Percentiles rank a stretch among this genome's conserved stretches.
Conservation (phyloP, 64 coral and sea anemone genomes). For the Cladopsammia gracilis region DNA sequence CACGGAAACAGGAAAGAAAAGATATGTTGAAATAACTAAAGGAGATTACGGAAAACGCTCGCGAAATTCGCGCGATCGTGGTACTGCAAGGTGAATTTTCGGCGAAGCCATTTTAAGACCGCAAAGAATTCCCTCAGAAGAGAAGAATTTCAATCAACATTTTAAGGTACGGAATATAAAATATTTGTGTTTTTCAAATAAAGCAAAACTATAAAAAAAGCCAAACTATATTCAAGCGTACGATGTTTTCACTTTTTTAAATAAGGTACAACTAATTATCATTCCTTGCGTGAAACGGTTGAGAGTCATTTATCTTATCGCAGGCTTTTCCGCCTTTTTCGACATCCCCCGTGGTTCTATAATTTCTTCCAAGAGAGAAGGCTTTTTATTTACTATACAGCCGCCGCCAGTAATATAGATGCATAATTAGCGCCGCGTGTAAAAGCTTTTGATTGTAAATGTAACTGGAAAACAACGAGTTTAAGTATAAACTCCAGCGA, state of each 20-base stretch:
- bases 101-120: background rate
- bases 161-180: constrained; percentile 14
- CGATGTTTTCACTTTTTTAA: background rate
- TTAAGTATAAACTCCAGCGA: background rate
- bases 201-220: background rate
- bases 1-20: constrained; percentile 42
- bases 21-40: constrained; percentile 23
- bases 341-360: constrained; percentile 36
- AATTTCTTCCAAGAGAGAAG: constrained; percentile 27
- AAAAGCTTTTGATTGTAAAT: constrained; percentile 24
- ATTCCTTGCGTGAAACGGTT: constrained; percentile 20
- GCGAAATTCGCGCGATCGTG: background rate
- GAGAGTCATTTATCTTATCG: constrained; percentile 42
- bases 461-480: background rate
- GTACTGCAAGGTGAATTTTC: background rate
- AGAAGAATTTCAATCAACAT: background rate
- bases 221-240: background rate
- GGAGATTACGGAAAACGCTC: background rate
- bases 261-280: constrained; percentile 7
- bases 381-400: constrained; percentile 16
- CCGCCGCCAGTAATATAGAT: constrained; percentile 29
- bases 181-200: background rate
- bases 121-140: background rate
- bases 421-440: background rate
- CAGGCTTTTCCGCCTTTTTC: constrained; percentile 1